phyloP scores from a whole-genome alignment of 2,888 invertebrate genomes.

The Nomada fucata region DNA sequence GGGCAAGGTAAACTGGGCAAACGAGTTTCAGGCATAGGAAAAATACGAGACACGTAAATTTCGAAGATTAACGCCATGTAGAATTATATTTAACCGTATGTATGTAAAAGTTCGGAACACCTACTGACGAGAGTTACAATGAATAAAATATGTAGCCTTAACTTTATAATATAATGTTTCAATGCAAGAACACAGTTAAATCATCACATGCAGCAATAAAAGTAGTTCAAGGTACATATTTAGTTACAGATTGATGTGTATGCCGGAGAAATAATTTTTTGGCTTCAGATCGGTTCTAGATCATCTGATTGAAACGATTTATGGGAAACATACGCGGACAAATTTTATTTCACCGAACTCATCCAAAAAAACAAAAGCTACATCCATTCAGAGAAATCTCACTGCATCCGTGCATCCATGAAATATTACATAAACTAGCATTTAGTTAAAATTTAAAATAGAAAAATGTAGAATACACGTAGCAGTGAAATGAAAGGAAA shows the following conservation, averaged over 20 bases:
- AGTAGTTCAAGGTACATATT: too few species aligned
- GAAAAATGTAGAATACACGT: neutral
- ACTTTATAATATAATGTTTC: too few species aligned
- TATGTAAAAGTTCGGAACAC: neutral
- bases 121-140: neutral
- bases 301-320: too few species aligned
- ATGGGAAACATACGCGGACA: too few species aligned
- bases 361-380: neutral
- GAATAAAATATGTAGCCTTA: too few species aligned
- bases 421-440: neutral
- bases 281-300: too few species aligned
- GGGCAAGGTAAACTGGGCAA: neutral
- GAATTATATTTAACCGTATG: neutral
- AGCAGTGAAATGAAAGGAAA: neutral
- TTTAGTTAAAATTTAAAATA: neutral
- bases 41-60: constrained; percentile 8
- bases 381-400: neutral
- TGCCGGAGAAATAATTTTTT: too few species aligned
- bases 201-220: too few species aligned
- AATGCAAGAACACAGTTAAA: too few species aligned
- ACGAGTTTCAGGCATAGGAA: neutral
- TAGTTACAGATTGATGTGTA: too few species aligned
- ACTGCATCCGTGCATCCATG: neutral
- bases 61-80: neutral
- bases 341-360: neutral